Conservation (phyloP, 2,113 vertebrate genomes). For the Peromyscus californicus region DNA sequence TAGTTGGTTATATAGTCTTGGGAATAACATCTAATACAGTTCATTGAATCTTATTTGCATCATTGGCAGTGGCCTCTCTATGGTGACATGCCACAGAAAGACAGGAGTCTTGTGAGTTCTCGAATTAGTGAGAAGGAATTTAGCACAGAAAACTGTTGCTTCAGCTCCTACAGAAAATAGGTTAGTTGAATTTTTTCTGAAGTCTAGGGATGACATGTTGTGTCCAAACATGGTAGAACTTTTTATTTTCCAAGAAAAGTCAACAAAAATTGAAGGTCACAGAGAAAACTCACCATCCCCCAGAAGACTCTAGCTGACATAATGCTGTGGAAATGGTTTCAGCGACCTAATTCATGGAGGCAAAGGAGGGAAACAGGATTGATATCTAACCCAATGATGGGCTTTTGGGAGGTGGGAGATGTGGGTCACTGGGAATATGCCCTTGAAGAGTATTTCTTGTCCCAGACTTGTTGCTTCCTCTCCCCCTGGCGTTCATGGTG, state of each 20-base stretch:
- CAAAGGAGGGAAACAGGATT: neutral
- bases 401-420: neutral
- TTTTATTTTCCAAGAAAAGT: neutral
- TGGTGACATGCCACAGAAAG: neutral
- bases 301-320: neutral
- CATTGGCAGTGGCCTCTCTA: neutral
- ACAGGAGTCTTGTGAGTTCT: neutral
- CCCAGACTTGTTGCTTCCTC: neutral
- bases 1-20: rapidly evolving
- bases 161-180: neutral
- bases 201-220: neutral
- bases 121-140: neutral
- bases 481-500: neutral
- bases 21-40: rapidly evolving
- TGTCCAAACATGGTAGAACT: neutral
- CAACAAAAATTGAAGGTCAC: rapidly evolving
- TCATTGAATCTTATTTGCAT: neutral
- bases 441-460: neutral
- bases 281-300: neutral
- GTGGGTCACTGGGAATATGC: neutral
- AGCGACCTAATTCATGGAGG: neutral
- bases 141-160: neutral
- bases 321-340: neutral
- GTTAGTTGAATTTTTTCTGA: neutral
- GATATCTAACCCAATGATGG: neutral